Base-by-base conservation (phyloP, 1,140 invertebrate species). In the Plectrocnemia conspersa region DNA sequence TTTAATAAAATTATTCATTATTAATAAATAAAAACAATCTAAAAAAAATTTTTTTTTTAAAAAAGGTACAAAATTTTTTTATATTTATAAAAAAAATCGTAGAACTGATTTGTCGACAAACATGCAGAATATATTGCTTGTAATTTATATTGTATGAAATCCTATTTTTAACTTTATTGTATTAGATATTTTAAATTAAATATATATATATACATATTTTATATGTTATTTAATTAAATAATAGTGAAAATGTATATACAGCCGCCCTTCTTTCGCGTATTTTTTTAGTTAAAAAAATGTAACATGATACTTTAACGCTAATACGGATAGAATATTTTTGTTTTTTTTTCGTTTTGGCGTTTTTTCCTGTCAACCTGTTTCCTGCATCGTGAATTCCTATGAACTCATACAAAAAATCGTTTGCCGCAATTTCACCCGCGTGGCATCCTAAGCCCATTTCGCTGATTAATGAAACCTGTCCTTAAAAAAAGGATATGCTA, bases 341-440 rank as follows among this genome's bases (percentile, higher is more conserved):
- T n/a, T n/a, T n/a, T n/a, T n/a, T 50, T 55, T 56, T 56, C 54
- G 11, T 11, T 16, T 38, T 41, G 9, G 1, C 23, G 5, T 6
- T 48, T 58, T 58, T 54, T 54, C 42, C 13, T 23, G 22, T 33
- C 46, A 54, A 54, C 52, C 57, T 59, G 52, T 54, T 59, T 59
- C 57, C 57, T 59, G 57, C 52, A 54, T 41, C 32, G 32, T 21
- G 52, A 45, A 53, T 59, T 59, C 57, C 41, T 54, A 23, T 32
- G 46, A 49, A 46, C 7, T 36, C 44, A 33, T 25, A 54, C 52
- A 59, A 59, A 59, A 59, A 59, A 59, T 54, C 29, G 46, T 54
- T 54, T 7, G 57, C 46, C 52, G 47, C 46, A 21, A 54, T 25
- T n/a, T 36, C 24, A 21, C 42, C 18, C 32, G 21, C 24, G 42